A percentile compares a stretch with the other conserved stretches of the same genome.
phyloP scores from a whole-genome alignment of 2,113 vertebrate genomes.

The Catharus fuscescens region DNA sequence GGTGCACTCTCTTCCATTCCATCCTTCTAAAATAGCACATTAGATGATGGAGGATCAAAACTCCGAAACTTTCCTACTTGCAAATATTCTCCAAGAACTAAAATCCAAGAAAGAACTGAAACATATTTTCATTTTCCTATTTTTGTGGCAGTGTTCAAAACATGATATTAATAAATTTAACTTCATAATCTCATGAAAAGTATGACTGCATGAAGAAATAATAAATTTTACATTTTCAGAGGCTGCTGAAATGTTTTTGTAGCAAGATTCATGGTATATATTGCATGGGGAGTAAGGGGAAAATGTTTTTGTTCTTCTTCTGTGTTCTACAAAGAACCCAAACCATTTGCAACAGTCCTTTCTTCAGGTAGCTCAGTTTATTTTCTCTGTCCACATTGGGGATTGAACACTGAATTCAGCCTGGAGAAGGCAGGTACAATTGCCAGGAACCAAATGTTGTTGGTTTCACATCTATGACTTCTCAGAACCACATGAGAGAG shows the following conservation, averaged over 20 bases:
- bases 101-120: slow-evolving; percentile 43
- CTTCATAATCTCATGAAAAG: slow-evolving; percentile 68
- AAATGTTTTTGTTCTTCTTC: neutral
- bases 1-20: neutral
- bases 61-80: neutral
- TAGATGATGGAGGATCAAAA: neutral
- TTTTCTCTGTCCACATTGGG: neutral
- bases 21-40: neutral
- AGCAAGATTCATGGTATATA: slow-evolving; percentile 16
- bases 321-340: neutral
- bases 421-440: neutral
- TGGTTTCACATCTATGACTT: neutral
- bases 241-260: slow-evolving; percentile 38
- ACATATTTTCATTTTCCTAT: slow-evolving; percentile 57
- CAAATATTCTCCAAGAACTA: slow-evolving; percentile 12
- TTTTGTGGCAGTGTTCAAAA: slow-evolving; percentile 70
- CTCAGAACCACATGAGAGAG: neutral
- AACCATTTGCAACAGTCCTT: neutral
- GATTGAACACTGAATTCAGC: neutral
- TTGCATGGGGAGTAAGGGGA: neutral
- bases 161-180: slow-evolving; percentile 77
- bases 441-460: neutral
- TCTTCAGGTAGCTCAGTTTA: neutral
- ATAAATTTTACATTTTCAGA: slow-evolving; percentile 56
- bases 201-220: slow-evolving; percentile 63